Conservation (phyloP, 2,888 invertebrate genomes). For the Drosophila vallismaia region DNA sequence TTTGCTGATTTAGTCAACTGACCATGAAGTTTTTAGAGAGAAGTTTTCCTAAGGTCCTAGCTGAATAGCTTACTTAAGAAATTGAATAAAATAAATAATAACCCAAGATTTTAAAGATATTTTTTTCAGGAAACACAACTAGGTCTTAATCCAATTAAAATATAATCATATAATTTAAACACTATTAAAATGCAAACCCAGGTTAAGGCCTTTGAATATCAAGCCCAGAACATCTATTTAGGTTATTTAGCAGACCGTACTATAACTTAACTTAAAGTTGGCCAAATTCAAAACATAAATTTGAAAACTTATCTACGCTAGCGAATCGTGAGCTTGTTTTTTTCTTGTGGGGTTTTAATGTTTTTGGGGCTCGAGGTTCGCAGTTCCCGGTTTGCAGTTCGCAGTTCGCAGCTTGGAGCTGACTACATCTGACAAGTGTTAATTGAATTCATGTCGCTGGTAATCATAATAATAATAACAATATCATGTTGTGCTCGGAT, state of each 20-base stretch:
- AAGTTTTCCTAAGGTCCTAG: neutral
- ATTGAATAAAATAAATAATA: neutral
- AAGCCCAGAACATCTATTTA: conserved; percentile 24
- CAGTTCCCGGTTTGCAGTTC: conserved; percentile 26
- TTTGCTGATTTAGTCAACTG: conserved; percentile 18
- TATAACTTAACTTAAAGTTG: conserved; percentile 50
- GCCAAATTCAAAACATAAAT: conserved; percentile 66
- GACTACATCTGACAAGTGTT: conserved; percentile 82
- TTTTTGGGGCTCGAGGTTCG: conserved; percentile 27
- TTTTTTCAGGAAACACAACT: too few relatives aligned
- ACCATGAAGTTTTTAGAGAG: neutral
- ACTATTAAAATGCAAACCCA: neutral
- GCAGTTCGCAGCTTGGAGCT: conserved; percentile 48
- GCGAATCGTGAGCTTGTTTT: conserved; percentile 71
- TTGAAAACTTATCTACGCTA: conserved; percentile 63
- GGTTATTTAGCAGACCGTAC: conserved; percentile 16
- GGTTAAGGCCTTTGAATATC: conserved; percentile 1
- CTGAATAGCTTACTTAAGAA: neutral
- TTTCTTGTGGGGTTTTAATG: conserved; percentile 16
- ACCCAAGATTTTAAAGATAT: neutral
- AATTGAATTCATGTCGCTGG: conserved; percentile 83
- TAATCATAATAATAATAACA: conserved; percentile 83
- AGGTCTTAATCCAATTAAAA: neutral
- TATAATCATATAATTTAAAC: neutral
- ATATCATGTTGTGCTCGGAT: conserved; percentile 73